A percentile compares a stretch with the other conserved stretches of the same genome.
phyloP scores from a whole-genome alignment of 37 sponge, comb jelly and placozoan genomes.

The Diacarnus erythraeanus region DNA sequence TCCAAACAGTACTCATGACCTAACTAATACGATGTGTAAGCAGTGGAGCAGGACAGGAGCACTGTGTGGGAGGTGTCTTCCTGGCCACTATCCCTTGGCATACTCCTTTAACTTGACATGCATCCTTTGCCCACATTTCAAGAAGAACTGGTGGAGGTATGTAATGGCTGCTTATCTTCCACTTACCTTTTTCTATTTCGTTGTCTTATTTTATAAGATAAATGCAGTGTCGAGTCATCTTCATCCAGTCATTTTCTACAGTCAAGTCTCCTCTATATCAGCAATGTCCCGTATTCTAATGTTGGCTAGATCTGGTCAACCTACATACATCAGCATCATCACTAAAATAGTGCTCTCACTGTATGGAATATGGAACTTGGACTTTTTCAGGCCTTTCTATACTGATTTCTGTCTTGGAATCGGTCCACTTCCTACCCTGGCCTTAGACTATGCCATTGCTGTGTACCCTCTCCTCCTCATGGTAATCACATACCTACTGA shows the following conservation, averaged over 20 bases:
- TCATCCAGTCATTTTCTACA: slow-evolving; percentile 47
- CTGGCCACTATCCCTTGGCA: slow-evolving; percentile 20
- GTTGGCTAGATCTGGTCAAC: not conserved
- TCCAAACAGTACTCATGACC: not conserved
- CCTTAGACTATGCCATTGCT: slow-evolving; percentile 31
- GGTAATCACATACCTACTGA: slow-evolving; percentile 7
- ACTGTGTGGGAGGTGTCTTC: slow-evolving; percentile 62
- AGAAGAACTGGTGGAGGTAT: not conserved
- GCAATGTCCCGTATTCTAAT: not conserved
- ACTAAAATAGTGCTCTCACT: not conserved
- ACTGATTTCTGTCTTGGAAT: slow-evolving; percentile 24
- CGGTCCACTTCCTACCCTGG: slow-evolving; percentile 1
- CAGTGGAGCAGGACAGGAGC: slow-evolving; percentile 29
- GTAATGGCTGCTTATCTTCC: slow-evolving; percentile 38
- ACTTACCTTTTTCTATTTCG: slow-evolving; percentile 42
- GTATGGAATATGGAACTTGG: slow-evolving; percentile 31
- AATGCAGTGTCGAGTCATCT: slow-evolving; percentile 47
- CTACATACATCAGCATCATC: not conserved
- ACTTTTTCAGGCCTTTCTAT: slow-evolving; percentile 12
- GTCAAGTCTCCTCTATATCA: slow-evolving; percentile 25
- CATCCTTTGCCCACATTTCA: not conserved
- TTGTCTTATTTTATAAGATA: slow-evolving; percentile 57
- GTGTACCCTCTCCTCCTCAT: slow-evolving; percentile 26
- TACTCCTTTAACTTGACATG: slow-evolving; percentile 34
- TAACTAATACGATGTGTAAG: slow-evolving; percentile 13